phyloP scores from a whole-genome alignment of 2,113 vertebrate species.

The Rafetus swinhoei region DNA sequence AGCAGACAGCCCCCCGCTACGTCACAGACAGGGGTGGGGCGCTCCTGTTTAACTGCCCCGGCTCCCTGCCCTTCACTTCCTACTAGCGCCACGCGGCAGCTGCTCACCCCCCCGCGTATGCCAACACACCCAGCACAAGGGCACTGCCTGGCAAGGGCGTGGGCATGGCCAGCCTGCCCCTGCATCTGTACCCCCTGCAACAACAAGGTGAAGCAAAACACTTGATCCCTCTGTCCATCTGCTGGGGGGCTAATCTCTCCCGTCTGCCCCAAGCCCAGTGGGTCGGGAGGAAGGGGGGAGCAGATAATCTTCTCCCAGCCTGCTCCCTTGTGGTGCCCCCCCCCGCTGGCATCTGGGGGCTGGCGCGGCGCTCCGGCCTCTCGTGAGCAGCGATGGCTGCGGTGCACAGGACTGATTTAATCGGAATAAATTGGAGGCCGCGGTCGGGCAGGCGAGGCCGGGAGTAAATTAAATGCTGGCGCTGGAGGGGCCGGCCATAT shows the following conservation, averaged over 20 bases:
- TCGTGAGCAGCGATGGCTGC: background rate
- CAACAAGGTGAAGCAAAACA: constrained; percentile 18
- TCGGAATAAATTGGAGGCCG: background rate
- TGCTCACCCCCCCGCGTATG: background rate
- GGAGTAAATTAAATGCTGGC: background rate
- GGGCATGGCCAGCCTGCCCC: background rate
- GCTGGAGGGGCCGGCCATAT: background rate
- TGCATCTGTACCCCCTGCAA: background rate
- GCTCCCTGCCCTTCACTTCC: background rate
- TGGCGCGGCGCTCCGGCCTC: rapidly evolving
- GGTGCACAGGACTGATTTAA: background rate
- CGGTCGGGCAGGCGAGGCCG: background rate
- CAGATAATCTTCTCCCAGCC: background rate
- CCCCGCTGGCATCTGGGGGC: rapidly evolving
- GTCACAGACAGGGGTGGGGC: too few relatives aligned
- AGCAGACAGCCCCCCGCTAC: too few relatives aligned
- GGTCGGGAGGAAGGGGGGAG: background rate
- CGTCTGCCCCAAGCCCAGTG: background rate
- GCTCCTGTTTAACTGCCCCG: too few relatives aligned
- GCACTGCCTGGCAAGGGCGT: too few relatives aligned
- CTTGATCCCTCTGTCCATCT: constrained; percentile 27
- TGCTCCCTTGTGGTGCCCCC: background rate
- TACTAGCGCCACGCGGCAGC: background rate
- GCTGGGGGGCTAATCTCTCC: background rate
- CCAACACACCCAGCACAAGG: background rate